A percentile compares a stretch with the other conserved stretches of the same genome.
These are phyloP conservation scores for Micoletzkya japonica DNA, from an alignment of 2,888 invertebrate genomes.

Conservation along the genomic window DNA sequence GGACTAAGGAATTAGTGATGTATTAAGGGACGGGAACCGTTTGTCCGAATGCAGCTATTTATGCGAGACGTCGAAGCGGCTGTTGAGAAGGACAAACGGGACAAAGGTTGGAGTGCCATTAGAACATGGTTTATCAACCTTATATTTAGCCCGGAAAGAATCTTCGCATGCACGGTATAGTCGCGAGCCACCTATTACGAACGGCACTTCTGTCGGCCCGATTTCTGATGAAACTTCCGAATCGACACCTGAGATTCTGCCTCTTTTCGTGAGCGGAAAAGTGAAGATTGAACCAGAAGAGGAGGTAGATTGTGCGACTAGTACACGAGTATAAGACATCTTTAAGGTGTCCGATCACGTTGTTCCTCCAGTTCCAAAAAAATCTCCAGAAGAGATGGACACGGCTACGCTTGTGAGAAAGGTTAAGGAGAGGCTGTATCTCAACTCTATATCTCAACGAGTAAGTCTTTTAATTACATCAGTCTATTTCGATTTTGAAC, in stretches of 20 bases:
- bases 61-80: constrained; percentile 66
- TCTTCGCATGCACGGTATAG: too few species aligned
- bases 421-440: constrained; percentile 66
- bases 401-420: constrained; percentile 87
- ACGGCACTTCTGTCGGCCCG: too few species aligned
- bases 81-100: constrained; percentile 15
- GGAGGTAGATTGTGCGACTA: not conserved
- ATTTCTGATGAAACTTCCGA: too few species aligned
- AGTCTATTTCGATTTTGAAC: not conserved
- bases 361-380: not conserved
- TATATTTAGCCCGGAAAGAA: too few species aligned
- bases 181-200: too few species aligned
- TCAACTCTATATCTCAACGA: constrained; percentile 81
- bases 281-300: constrained; percentile 14
- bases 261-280: too few species aligned
- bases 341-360: not conserved
- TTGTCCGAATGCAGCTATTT: constrained; percentile 97
- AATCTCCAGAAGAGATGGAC: constrained; percentile 88
- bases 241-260: too few species aligned
- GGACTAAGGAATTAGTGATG: not conserved
- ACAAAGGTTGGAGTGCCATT: not conserved
- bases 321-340: not conserved
- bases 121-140: too few species aligned
- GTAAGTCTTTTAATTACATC: constrained; percentile 64
- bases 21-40: constrained; percentile 77